These are phyloP conservation scores for Boloria selene DNA, from an alignment of 2,888 invertebrate genomes.

Conservation along the genomic window DNA sequence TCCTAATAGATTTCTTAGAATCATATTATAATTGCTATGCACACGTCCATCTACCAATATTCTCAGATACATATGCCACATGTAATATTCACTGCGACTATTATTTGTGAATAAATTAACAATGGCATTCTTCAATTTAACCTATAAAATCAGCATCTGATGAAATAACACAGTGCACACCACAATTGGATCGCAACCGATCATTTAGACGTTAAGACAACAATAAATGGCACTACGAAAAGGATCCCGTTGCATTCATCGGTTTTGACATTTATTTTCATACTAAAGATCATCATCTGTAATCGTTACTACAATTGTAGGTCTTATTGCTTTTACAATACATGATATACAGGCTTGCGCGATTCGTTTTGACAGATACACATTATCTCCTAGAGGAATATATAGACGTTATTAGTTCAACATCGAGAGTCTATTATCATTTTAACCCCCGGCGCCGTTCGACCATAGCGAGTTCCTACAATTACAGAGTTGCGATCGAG, in stretches of 20 bases:
- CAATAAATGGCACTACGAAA: constrained; percentile 33
- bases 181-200: constrained; percentile 26
- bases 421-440: constrained; percentile 49
- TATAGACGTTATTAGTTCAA: constrained; percentile 52
- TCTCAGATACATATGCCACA: neutral
- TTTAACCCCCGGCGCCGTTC: constrained; percentile 54
- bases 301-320: constrained; percentile 32
- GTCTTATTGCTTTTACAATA: constrained; percentile 36
- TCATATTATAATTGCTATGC: constrained; percentile 1
- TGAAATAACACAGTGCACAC: constrained; percentile 8
- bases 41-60: constrained; percentile 4
- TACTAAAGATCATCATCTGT: constrained; percentile 41
- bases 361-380: constrained; percentile 34
- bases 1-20: constrained; percentile 12
- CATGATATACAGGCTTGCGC: constrained; percentile 33
- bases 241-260: constrained; percentile 45
- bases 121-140: constrained; percentile 20
- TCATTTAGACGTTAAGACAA: constrained; percentile 30
- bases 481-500: constrained; percentile 51
- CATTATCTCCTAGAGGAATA: constrained; percentile 38
- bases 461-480: constrained; percentile 52
- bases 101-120: constrained; percentile 7
- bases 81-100: neutral
- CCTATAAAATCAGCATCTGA: constrained; percentile 6
- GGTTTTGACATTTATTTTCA: constrained; percentile 60